Conservation (phyloP, 53 echinoderm and acorn worm genomes). For the Pentamera pediparva region DNA sequence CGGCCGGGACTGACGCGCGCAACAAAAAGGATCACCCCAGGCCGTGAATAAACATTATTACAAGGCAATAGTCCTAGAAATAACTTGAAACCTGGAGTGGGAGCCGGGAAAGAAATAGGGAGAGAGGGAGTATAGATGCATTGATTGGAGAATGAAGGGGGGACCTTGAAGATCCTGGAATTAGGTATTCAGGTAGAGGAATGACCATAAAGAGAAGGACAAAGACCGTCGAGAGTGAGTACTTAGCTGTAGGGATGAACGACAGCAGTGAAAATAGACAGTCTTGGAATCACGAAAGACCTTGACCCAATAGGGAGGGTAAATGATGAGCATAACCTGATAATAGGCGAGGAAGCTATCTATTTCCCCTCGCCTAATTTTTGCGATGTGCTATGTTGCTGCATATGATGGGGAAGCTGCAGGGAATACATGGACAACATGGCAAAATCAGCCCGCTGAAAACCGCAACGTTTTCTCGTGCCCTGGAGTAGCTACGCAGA, state of each 20-base stretch:
- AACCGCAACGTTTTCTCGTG: no score
- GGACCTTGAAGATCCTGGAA: neutral
- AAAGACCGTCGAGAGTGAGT: neutral
- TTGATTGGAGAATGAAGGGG: neutral
- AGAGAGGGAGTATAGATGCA: neutral
- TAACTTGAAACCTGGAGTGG: conserved; percentile 8
- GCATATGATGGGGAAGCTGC: no score
- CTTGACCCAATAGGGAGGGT: neutral
- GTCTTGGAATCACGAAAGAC: neutral
- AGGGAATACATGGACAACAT: no score
- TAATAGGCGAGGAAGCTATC: no score
- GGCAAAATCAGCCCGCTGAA: no score
- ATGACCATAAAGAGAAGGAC: neutral
- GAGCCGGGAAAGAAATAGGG: neutral
- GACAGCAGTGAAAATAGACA: neutral
- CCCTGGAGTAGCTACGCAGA: no score
- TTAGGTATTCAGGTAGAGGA: conserved; percentile 4
- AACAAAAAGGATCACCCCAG: conserved; percentile 38
- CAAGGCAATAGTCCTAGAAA: conserved; percentile 23
- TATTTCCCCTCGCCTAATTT: no score
- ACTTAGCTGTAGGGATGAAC: neutral
- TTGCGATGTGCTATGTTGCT: no score
- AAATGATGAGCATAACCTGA: neutral
- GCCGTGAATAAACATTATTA: conserved; percentile 44
- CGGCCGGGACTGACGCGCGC: conserved; percentile 8